A percentile compares a stretch with the other conserved stretches of the same genome.
phyloP scores from a whole-genome alignment of 2,113 vertebrate species.

The Brachypodius melanocephalos region DNA sequence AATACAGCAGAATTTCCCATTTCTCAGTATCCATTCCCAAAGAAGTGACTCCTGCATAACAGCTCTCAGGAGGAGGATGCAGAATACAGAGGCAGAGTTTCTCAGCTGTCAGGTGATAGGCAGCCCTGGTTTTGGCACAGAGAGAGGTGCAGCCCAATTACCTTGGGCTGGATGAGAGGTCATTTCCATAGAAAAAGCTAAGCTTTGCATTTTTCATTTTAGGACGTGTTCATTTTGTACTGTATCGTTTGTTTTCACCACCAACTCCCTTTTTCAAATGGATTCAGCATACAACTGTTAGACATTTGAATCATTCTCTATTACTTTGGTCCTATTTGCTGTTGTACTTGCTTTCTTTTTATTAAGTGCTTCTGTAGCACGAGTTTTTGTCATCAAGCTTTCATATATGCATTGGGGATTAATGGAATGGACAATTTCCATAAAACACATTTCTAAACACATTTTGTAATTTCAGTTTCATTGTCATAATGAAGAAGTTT shows the following conservation, averaged over 20 bases:
- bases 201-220: neutral
- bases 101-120: neutral
- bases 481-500: conserved; percentile 38
- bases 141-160: neutral
- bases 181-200: neutral
- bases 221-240: neutral
- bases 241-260: neutral
- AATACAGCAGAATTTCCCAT: neutral
- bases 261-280: neutral
- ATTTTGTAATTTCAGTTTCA: neutral
- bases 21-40: neutral
- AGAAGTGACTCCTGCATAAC: neutral
- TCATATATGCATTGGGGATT: neutral
- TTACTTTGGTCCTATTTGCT: neutral
- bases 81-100: neutral
- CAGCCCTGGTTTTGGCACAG: neutral
- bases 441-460: neutral
- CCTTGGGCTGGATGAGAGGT: neutral
- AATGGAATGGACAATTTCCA: neutral
- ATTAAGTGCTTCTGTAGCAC: neutral
- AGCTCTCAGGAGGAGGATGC: neutral
- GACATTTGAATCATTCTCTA: neutral
- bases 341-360: neutral
- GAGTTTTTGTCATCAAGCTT: neutral
- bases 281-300: neutral